phyloP scores from a whole-genome alignment of 2,888 invertebrate genomes.

The Xylophagus ater region DNA sequence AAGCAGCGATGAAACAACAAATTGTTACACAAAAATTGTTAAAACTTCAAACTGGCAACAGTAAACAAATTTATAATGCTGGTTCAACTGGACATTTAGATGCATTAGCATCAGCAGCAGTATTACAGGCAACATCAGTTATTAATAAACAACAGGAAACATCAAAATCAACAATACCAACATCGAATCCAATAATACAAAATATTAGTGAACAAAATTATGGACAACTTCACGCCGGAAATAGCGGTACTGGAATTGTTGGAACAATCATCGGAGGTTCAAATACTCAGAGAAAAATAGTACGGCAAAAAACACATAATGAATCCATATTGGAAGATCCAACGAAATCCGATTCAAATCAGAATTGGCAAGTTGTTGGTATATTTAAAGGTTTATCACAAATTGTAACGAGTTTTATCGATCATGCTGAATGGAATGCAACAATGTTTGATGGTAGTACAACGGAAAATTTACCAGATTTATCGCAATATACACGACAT shows the following conservation, averaged over 20 bases:
- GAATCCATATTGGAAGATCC: constrained; percentile 12
- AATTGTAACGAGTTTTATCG: constrained; percentile 54
- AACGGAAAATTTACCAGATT: constrained; percentile 61
- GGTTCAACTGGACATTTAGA: constrained; percentile 27
- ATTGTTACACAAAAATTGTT: not conserved
- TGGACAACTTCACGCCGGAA: not conserved
- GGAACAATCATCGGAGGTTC: not conserved
- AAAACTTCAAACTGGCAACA: too few species aligned
- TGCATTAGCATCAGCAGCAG: constrained; percentile 33
- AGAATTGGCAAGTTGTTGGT: constrained; percentile 88
- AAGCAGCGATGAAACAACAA: not conserved
- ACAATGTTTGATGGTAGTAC: constrained; percentile 44
- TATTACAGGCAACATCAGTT: constrained; percentile 30
- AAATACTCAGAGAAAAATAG: constrained; percentile 2
- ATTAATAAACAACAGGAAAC: constrained; percentile 1
- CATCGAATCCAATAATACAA: constrained; percentile 7
- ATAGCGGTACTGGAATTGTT: too few species aligned
- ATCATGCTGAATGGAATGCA: constrained; percentile 27
- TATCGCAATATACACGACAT: constrained; percentile 53
- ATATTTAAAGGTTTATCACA: constrained; percentile 77
- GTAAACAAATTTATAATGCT: constrained; percentile 6
- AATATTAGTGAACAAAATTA: not conserved
- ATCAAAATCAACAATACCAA: constrained; percentile 7
- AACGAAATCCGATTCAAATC: constrained; percentile 17
- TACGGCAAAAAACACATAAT: constrained; percentile 11